phyloP scores from a whole-genome alignment of 92 coral and sea anemone genomes.

The Parazoanthus darwini region DNA sequence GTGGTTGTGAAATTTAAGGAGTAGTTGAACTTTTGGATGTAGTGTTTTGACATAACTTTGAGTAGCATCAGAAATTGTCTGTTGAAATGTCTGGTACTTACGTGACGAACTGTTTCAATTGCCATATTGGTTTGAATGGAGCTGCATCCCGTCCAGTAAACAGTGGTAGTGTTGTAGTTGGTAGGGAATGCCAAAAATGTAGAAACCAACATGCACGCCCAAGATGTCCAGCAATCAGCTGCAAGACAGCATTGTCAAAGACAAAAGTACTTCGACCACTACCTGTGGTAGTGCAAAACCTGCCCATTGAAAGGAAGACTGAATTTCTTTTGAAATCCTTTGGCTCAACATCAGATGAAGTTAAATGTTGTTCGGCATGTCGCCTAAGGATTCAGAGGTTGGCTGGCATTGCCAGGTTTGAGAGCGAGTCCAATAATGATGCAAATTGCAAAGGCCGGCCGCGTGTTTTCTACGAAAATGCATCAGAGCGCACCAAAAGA shows the following conservation, averaged over 20 bases:
- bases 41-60: neutral
- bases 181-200: conserved; percentile 15
- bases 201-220: conserved; percentile 5
- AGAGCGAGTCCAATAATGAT: neutral
- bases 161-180: neutral
- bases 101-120: neutral
- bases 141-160: conserved; percentile 7
- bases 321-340: neutral
- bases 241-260: neutral
- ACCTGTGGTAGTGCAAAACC: neutral
- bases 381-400: conserved; percentile 9
- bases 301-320: neutral
- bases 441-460: neutral
- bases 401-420: neutral
- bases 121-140: conserved; percentile 3
- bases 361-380: conserved; percentile 5
- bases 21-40: too few species aligned
- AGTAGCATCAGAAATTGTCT: too few species aligned
- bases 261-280: neutral
- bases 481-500: neutral
- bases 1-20: too few species aligned
- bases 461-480: neutral
- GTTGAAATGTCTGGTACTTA: neutral
- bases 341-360: neutral
- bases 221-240: neutral